Evolutionary conservation across 1,140 invertebrate species (phyloP), one percentile per base, ranked within the genome.

Genomic region (Drosophila carrolli): DNA sequence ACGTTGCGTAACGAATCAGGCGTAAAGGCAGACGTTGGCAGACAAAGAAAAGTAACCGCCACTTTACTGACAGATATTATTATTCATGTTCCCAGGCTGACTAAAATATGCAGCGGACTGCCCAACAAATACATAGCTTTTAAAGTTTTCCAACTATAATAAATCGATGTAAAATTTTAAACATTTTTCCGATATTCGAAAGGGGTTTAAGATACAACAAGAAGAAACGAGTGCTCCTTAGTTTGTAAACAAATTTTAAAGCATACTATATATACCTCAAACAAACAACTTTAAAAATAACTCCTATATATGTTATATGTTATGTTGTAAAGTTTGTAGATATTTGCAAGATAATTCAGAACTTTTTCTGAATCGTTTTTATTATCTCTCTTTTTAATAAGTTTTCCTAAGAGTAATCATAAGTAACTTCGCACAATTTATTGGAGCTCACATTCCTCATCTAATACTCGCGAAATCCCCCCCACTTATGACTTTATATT

Each of bases 1-100:
- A 85, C 78, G 78, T 79, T 88, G 71, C 83, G 75, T 73, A 82
- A 77, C 83, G 71, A 88, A 86, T 86, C 83, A 76, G 70, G 59
- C 75, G 72, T 78, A 82, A 78, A 76, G 75, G 14, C 50, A 14
- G 35, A 11, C 35, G 27, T 32, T 37, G 41, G 19, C 63, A 60
- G 68, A 86, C 82, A 85, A 67, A 62, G 65, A 77, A 59, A 80
- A 80, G 60, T 74, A 61, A 57, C 63, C 76, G 32, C 63, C 54
- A 61, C 27, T 67, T 70, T 8, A 23, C 71, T 86, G 79, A 75
- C 78, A 82, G 82, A 82, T 82, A 82, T 81, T 81, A 81, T 85
- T 86, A 86, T 81, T 86, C 80, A 86, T 78, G 54, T 62, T 66
- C 29, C 65, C 35, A 19, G 13, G 27, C 38, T 43, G 38, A n/a